Percentiles rank a stretch among this genome's conserved stretches.
Evolutionary conservation across 2,888 invertebrate genomes (phyloP).

Genomic region (Iselma pallidipennis): DNA sequence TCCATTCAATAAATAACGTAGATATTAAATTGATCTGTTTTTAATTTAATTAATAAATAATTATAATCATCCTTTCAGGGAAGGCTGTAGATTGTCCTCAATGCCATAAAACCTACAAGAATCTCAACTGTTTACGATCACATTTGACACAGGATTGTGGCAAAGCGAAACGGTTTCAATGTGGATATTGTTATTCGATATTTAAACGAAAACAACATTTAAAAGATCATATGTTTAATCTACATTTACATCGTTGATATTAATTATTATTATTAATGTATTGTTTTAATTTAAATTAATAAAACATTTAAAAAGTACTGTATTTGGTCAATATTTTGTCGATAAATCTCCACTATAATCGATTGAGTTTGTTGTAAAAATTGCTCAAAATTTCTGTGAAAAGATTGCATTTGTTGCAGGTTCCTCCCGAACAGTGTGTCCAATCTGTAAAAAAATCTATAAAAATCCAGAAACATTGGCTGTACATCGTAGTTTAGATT

Average conservation of each 20-base stretch:
- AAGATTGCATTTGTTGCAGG: constrained; percentile 4
- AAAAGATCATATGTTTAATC: constrained; percentile 22
- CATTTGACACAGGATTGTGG: constrained; percentile 24
- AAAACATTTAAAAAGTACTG: not conserved
- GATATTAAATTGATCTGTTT: not conserved
- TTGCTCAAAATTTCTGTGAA: not conserved
- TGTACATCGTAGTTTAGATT: constrained; percentile 62
- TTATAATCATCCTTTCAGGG: not conserved
- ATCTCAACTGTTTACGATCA: constrained; percentile 15
- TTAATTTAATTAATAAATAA: not conserved
- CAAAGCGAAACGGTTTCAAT: constrained; percentile 19
- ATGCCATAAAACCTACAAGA: constrained; percentile 22
- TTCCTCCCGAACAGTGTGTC: constrained; percentile 5
- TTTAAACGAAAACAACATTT: constrained; percentile 29
- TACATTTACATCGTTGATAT: not conserved
- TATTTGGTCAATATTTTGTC: not conserved
- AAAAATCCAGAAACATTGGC: constrained; percentile 63
- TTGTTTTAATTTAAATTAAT: not conserved
- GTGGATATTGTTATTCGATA: constrained; percentile 11
- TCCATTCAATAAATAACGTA: too few species aligned
- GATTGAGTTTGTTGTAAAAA: too few species aligned
- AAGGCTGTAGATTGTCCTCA: constrained; percentile 13
- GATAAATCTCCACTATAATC: too few species aligned
- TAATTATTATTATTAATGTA: not conserved
- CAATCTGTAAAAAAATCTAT: constrained; percentile 52